A percentile compares a stretch with the other conserved stretches of the same genome.
Evolutionary conservation across 2,797 vertebrate genomes (phyloP).

Genomic region (Botia almorhae): DNA sequence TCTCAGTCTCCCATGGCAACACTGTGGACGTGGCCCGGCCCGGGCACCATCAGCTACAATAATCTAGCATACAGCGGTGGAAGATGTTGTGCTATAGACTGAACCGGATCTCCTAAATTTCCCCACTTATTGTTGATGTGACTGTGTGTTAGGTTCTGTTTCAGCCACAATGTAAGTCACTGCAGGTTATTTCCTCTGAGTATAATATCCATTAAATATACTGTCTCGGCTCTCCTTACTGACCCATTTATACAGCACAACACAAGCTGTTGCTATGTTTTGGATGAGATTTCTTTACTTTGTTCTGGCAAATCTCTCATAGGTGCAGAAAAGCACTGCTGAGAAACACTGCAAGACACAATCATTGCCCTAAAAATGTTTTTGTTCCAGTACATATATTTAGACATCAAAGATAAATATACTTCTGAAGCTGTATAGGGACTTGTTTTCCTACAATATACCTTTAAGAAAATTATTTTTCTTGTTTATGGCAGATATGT

Average conservation of each 20-base stretch:
- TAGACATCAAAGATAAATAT: not conserved
- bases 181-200: constrained; percentile 23
- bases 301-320: not conserved
- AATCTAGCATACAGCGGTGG: not conserved
- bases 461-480: too few relatives aligned
- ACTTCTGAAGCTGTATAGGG: not conserved
- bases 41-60: constrained; percentile 6
- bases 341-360: not conserved
- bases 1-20: constrained; percentile 25
- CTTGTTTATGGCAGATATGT: too few relatives aligned
- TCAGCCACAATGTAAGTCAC: constrained; percentile 14
- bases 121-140: not conserved
- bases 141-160: not conserved
- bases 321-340: not conserved
- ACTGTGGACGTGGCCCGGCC: constrained; percentile 14
- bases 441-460: too few relatives aligned
- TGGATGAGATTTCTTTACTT: not conserved
- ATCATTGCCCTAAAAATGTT: not conserved
- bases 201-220: constrained; percentile 24
- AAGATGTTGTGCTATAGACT: not conserved
- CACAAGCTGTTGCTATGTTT: not conserved
- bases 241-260: constrained; percentile 7
- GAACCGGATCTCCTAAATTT: not conserved
- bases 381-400: not conserved
- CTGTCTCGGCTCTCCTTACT: not conserved